Conservation (phyloP, 2,888 invertebrate genomes). For the Stenodema calcarata region DNA sequence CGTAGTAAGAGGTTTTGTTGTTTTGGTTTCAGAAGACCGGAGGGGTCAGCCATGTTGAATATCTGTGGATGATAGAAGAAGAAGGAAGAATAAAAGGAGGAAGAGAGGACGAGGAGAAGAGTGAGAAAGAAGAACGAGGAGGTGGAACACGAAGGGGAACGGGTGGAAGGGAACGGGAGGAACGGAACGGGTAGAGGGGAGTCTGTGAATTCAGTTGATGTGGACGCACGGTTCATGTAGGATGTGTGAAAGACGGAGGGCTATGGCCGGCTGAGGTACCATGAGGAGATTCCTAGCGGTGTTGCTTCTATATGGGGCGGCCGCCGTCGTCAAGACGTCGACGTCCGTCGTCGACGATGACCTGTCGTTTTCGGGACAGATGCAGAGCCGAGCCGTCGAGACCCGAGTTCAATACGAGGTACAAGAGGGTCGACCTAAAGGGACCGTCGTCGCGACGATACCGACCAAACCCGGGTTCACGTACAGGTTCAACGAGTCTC, state of each 20-base stretch:
- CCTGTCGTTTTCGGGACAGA: conserved; percentile 61
- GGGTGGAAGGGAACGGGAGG: not conserved
- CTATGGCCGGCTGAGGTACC: conserved; percentile 22
- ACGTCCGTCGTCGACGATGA: conserved; percentile 4
- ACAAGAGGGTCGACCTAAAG: conserved; percentile 82
- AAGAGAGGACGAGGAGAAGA: conserved; percentile 1
- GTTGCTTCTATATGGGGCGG: conserved; percentile 41
- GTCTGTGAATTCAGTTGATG: conserved; percentile 30
- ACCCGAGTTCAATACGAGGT: conserved; percentile 86
- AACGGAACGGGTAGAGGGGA: not conserved
- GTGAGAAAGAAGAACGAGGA: conserved; percentile 7
- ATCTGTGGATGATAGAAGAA: conserved; percentile 60
- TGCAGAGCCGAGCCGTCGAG: conserved; percentile 88
- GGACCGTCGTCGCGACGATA: conserved; percentile 85
- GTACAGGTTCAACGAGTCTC: conserved; percentile 91
- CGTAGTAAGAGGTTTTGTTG: conserved; percentile 38
- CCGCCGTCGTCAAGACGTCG: not conserved
- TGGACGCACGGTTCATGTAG: conserved; percentile 42
- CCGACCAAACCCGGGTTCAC: conserved; percentile 86
- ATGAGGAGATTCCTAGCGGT: conserved; percentile 24
- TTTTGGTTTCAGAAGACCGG: conserved; percentile 42
- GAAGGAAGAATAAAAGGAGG: conserved; percentile 27
- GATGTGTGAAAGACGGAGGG: conserved; percentile 35
- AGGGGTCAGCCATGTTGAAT: conserved; percentile 64
- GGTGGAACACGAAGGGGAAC: not conserved